A percentile compares a stretch with the other conserved stretches of the same genome.
Evolutionary conservation across 2,113 vertebrate species (phyloP).

Genomic region (Alligator sinensis): DNA sequence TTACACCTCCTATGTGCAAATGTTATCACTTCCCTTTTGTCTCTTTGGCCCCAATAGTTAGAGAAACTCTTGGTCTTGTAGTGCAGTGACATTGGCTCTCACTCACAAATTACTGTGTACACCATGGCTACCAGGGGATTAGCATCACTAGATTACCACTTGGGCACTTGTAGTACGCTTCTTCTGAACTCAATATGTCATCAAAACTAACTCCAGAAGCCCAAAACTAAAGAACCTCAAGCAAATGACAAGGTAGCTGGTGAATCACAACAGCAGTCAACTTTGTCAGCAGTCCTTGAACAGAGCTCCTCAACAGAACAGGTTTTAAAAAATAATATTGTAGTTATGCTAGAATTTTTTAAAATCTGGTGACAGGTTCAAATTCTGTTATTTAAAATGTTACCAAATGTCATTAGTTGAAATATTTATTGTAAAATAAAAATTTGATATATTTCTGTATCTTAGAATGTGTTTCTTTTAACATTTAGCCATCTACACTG

Average conservation of each 20-base stretch:
- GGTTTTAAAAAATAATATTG: neutral
- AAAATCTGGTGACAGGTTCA: neutral
- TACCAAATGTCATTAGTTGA: neutral
- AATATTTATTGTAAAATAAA: neutral
- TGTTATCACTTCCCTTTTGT: neutral
- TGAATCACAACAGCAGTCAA: neutral
- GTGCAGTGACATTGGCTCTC: rapidly evolving
- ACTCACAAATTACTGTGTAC: neutral
- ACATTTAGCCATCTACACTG: neutral
- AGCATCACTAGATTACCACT: too few relatives aligned
- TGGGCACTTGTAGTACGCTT: neutral
- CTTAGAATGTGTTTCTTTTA: neutral
- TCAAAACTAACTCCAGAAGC: neutral
- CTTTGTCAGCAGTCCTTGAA: neutral
- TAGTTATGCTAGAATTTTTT: neutral
- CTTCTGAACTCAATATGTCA: neutral
- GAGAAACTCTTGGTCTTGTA: neutral
- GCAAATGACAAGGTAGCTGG: neutral
- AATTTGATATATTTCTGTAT: neutral
- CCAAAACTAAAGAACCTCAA: neutral
- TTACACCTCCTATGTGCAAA: neutral
- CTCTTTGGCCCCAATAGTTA: neutral
- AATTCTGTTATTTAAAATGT: too few relatives aligned
- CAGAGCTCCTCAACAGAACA: neutral
- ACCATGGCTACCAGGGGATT: neutral